Percentiles rank a stretch among this genome's conserved stretches.
phyloP scores from a whole-genome alignment of 2,797 vertebrate genomes.

The Semaprochilodus insignis region DNA sequence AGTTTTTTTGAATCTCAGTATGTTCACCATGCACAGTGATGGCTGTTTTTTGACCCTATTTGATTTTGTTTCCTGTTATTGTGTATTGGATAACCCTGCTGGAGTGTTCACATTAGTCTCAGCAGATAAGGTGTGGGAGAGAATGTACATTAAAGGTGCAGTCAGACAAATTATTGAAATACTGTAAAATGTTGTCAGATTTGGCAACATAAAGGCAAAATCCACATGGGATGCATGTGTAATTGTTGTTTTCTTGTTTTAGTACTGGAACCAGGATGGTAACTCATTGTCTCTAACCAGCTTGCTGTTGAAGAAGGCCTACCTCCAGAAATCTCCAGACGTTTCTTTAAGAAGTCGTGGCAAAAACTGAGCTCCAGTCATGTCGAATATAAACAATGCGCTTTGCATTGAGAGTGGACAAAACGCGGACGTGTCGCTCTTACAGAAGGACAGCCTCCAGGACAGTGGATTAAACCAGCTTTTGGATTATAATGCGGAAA shows the following conservation, averaged over 20 bases:
- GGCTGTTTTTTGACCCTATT: constrained; percentile 35
- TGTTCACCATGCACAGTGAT: too few relatives aligned
- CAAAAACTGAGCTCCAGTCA: constrained; percentile 65
- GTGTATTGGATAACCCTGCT: too few relatives aligned
- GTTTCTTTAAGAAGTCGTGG: constrained; percentile 63
- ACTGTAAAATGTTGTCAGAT: constrained; percentile 45
- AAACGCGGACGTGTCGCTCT: constrained; percentile 87
- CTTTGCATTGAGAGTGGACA: constrained; percentile 94
- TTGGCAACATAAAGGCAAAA: constrained; percentile 50
- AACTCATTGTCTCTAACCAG: constrained; percentile 75
- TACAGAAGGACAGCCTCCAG: constrained; percentile 95
- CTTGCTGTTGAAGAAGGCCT: constrained; percentile 73
- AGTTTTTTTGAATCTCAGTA: neutral
- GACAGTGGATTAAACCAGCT: constrained; percentile 94
- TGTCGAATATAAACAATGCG: constrained; percentile 93
- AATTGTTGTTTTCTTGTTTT: constrained; percentile 77
- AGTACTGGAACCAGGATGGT: constrained; percentile 82
- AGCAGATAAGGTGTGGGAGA: constrained; percentile 37
- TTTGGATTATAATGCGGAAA: constrained; percentile 98
- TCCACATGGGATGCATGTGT: constrained; percentile 68
- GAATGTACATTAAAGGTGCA: constrained; percentile 60
- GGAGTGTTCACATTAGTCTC: too few relatives aligned
- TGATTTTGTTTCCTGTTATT: constrained; percentile 53
- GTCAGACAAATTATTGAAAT: constrained; percentile 58
- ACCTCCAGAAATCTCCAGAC: constrained; percentile 56